These are phyloP conservation scores for Sander vitreus DNA, from an alignment of 2,113 vertebrate genomes.

Conservation along the genomic window DNA sequence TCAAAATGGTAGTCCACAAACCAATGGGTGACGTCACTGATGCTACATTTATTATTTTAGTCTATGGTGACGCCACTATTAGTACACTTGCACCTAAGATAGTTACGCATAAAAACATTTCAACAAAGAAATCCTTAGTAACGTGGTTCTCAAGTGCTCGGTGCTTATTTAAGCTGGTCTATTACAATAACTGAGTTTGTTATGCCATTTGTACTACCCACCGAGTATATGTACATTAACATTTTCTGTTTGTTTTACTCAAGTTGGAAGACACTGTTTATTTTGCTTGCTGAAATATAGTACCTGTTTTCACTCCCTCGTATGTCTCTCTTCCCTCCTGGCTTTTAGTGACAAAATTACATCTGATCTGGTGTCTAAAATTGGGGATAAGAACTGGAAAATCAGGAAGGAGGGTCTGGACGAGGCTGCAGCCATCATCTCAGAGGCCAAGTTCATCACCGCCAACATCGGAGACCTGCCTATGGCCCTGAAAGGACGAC, in stretches of 20 bases:
- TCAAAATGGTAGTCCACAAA: no score
- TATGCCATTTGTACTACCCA: no score
- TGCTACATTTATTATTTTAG: no score
- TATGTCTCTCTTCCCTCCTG: not conserved
- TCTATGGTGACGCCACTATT: not conserved
- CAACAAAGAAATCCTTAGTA: not conserved
- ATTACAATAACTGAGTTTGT: no score
- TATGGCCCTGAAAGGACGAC: slow-evolving; percentile 91
- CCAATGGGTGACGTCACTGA: no score
- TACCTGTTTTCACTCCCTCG: not conserved
- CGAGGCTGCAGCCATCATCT: slow-evolving; percentile 91
- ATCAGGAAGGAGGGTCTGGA: slow-evolving; percentile 97
- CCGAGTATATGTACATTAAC: not conserved
- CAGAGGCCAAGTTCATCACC: slow-evolving; percentile 96
- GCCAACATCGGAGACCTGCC: slow-evolving; percentile 95
- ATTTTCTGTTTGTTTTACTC: not conserved
- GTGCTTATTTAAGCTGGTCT: not conserved
- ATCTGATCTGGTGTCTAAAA: slow-evolving; percentile 92
- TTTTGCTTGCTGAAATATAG: not conserved
- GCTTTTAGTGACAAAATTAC: slow-evolving; percentile 94
- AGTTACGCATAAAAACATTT: not conserved
- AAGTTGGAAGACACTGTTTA: not conserved
- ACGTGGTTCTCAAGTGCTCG: not conserved
- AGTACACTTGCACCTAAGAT: not conserved
- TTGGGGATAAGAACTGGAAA: slow-evolving; percentile 98